phyloP scores from a whole-genome alignment of 2,888 invertebrate species.

The Notodromas monacha region DNA sequence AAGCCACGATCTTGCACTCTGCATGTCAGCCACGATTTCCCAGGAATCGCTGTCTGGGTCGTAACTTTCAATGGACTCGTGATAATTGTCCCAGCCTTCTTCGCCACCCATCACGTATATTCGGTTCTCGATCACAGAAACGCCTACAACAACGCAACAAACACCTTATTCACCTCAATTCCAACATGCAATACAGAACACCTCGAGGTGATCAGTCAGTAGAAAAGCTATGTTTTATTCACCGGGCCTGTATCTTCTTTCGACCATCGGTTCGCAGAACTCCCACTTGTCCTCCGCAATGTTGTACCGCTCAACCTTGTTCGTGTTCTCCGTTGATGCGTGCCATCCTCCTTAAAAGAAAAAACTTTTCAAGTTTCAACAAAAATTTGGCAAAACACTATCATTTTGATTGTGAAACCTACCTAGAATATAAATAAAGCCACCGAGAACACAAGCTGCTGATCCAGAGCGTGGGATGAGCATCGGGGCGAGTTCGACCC shows the following conservation, averaged over 20 bases:
- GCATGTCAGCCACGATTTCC: slow-evolving; percentile 19
- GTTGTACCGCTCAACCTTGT: slow-evolving; percentile 19
- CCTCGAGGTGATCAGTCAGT: too few relatives aligned
- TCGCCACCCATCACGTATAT: slow-evolving; percentile 20
- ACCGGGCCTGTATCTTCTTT: slow-evolving; percentile 18
- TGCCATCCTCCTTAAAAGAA: slow-evolving; percentile 18
- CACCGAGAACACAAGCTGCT: slow-evolving; percentile 18
- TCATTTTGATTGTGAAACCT: not conserved
- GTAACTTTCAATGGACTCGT: slow-evolving; percentile 20
- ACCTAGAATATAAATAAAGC: slow-evolving; percentile 20
- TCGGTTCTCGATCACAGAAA: slow-evolving; percentile 18
- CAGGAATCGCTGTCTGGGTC: slow-evolving; percentile 16
- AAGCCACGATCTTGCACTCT: slow-evolving; percentile 20
- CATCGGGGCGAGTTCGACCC: slow-evolving; percentile 19
- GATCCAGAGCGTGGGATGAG: slow-evolving; percentile 20
- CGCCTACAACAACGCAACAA: slow-evolving; percentile 13
- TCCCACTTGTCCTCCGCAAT: slow-evolving; percentile 17
- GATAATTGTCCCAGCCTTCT: slow-evolving; percentile 21
- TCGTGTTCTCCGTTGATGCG: slow-evolving; percentile 20
- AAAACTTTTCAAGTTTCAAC: slow-evolving; percentile 1
- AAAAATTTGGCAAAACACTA: not conserved
- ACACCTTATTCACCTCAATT: not conserved
- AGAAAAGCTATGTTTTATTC: slow-evolving; percentile 8
- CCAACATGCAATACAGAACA: too few relatives aligned
- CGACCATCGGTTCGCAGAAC: slow-evolving; percentile 17